A percentile compares a stretch with the other conserved stretches of the same genome.
Evolutionary conservation across 2,888 invertebrate genomes (phyloP).

Genomic region (Germaria angustata): DNA sequence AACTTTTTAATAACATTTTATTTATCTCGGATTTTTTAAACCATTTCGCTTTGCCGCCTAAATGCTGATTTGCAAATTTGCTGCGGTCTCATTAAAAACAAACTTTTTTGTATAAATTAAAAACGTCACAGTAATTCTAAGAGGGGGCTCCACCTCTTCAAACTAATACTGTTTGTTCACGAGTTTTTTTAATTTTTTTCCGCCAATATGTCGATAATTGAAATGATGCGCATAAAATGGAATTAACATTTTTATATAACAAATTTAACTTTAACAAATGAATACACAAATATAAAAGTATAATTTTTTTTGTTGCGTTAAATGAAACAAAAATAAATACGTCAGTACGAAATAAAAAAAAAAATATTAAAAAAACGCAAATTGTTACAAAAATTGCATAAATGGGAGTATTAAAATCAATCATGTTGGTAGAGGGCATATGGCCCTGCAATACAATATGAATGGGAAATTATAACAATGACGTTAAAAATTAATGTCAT

Average conservation of each 20-base stretch:
- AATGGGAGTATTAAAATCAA: slow-evolving; percentile 62
- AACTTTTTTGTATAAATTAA: not conserved
- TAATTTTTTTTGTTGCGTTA: not conserved
- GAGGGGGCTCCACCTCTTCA: not conserved
- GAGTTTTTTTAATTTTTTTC: slow-evolving; percentile 7
- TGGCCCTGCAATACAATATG: slow-evolving; percentile 11
- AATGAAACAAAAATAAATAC: slow-evolving; percentile 17
- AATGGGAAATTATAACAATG: slow-evolving; percentile 32
- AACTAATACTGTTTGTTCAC: not conserved
- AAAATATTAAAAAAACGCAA: slow-evolving; percentile 25
- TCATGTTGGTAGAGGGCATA: slow-evolving; percentile 39
- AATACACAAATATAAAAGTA: slow-evolving; percentile 38
- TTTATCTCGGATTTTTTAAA: too few species aligned
- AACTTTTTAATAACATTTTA: too few species aligned
- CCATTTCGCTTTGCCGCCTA: too few species aligned
- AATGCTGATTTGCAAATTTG: not conserved
- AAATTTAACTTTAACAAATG: slow-evolving; percentile 58
- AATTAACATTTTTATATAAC: slow-evolving; percentile 66
- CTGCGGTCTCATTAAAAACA: not conserved
- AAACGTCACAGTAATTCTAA: slow-evolving; percentile 9
- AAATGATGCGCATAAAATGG: slow-evolving; percentile 64
- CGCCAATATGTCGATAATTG: slow-evolving; percentile 59
- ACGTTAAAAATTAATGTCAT: slow-evolving; percentile 64
- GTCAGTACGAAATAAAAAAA: not conserved
- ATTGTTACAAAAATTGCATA: slow-evolving; percentile 65